Percentiles rank a stretch among this genome's conserved stretches.
phyloP scores from a whole-genome alignment of 1,140 invertebrate species.

The Drosophila malerkotliana region DNA sequence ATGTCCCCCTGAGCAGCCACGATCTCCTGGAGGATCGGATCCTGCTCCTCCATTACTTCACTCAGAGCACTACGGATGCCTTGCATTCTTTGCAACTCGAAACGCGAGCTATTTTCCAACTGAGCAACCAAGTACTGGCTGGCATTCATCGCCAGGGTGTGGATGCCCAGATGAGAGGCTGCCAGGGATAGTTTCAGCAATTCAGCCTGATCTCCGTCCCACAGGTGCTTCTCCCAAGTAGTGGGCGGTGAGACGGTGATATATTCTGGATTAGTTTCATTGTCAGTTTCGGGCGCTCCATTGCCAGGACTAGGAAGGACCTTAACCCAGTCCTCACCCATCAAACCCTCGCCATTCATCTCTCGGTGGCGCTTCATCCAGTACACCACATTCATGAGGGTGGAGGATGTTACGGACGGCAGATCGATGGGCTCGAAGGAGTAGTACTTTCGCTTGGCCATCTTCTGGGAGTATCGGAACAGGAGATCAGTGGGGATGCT shows the following conservation, averaged over 20 bases:
- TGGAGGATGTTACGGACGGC: constrained; percentile 24
- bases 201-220: constrained; percentile 21
- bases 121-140: constrained; percentile 19
- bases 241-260: not conserved
- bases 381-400: constrained; percentile 16
- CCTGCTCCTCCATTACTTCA: not conserved
- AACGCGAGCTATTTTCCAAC: constrained; percentile 8
- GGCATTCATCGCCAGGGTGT: constrained; percentile 19
- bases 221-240: constrained; percentile 4
- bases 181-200: constrained; percentile 45
- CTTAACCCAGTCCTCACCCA: not conserved
- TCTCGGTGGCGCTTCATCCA: constrained; percentile 49
- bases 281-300: too few relatives aligned
- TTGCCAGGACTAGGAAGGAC: too few relatives aligned
- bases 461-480: constrained; percentile 20
- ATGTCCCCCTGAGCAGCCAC: not conserved
- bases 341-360: not conserved
- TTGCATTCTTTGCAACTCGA: not conserved
- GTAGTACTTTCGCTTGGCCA: constrained; percentile 10
- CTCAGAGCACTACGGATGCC: constrained; percentile 2
- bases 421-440: constrained; percentile 21
- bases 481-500: constrained; percentile 30
- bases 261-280: not conserved
- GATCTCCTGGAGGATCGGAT: not conserved
- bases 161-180: constrained; percentile 31